A percentile compares a stretch with the other conserved stretches of the same genome.
Evolutionary conservation across 2,797 vertebrate species (phyloP).

Genomic region (Melanogrammus aeglefinus): DNA sequence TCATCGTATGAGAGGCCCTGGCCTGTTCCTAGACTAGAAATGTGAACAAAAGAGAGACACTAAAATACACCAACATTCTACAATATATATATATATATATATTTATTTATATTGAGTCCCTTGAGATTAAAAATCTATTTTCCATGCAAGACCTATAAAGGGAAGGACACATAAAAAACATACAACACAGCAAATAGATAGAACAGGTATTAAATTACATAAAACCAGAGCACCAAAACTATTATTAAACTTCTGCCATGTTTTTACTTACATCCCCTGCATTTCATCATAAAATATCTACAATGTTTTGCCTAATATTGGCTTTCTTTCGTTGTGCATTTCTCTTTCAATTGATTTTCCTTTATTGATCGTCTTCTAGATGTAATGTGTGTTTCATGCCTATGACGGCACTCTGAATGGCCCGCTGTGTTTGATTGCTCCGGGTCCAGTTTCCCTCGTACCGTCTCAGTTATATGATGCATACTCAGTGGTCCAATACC

Average conservation of each 20-base stretch:
- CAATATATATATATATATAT: too few species aligned
- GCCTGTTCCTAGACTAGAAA: too few species aligned
- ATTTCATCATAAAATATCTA: neutral
- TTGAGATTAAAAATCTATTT: neutral
- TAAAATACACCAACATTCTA: too few species aligned
- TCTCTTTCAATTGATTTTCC: neutral
- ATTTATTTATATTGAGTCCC: too few species aligned
- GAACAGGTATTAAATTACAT: neutral
- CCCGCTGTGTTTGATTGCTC: neutral
- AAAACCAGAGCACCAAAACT: too few species aligned
- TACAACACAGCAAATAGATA: neutral
- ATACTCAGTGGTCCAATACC: neutral
- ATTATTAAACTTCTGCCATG: neutral
- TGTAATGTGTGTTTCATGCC: neutral
- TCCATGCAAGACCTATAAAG: neutral
- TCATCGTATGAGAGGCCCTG: too few species aligned
- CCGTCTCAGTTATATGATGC: too few species aligned
- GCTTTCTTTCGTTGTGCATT: neutral
- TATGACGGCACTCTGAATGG: neutral
- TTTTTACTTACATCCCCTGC: neutral
- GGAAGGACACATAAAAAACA: neutral
- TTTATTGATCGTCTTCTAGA: neutral
- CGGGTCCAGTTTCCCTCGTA: too few species aligned
- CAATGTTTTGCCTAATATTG: neutral
- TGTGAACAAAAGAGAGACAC: too few species aligned